Base-by-base conservation (phyloP, 2,888 invertebrate species). In the Drosophila lutescens region DNA sequence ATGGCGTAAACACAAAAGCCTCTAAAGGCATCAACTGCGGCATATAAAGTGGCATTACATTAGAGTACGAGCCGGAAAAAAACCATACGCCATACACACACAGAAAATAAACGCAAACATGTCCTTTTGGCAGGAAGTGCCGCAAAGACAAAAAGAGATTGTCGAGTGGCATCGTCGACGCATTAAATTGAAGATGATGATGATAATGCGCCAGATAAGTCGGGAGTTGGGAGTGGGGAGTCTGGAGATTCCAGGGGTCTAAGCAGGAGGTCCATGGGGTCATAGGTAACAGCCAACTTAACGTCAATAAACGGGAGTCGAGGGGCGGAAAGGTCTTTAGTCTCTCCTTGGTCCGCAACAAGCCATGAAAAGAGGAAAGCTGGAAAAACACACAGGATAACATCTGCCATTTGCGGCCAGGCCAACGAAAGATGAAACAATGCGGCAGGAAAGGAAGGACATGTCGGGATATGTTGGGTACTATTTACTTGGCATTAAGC, bases 41-140 rank as follows among this genome's bases (percentile, higher is more conserved):
- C 90, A 90, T 83, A 90, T 90, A 89, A 89, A 89, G 87, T 86
- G 82, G 81, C 81, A 89, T 89, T 89, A 89, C 80, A 79, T 82
- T 77, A 82, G 82, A 67, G 47, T 49, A 56, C 50, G 60, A 38
- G 23, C 54, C 50, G 54, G 36, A 40, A 46, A 34, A 41, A 13
- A 46, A 44, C 83, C 46, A 30, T 30, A 83, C 30, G 8, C 30
- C 30, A 30, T 30, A 30, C 30, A 30, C 77, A 79, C 81, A 76
- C 59, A 79, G 76, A 73, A 79, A 87, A 66, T 74, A 78, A 76
- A 71, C 74, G 67, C 44, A 66, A 66, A 67, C 66, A 66, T 66
- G 66, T 66, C 68, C 67, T 66, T 66, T 46, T 55, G 66, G 56
- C 72, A 81, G 54, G 34, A 59, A 51, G 62, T 62, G 55, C 46